A percentile compares a stretch with the other conserved stretches of the same genome.
Conservation (phyloP, 2,797 vertebrate species). For the Girardinus metallicus region DNA sequence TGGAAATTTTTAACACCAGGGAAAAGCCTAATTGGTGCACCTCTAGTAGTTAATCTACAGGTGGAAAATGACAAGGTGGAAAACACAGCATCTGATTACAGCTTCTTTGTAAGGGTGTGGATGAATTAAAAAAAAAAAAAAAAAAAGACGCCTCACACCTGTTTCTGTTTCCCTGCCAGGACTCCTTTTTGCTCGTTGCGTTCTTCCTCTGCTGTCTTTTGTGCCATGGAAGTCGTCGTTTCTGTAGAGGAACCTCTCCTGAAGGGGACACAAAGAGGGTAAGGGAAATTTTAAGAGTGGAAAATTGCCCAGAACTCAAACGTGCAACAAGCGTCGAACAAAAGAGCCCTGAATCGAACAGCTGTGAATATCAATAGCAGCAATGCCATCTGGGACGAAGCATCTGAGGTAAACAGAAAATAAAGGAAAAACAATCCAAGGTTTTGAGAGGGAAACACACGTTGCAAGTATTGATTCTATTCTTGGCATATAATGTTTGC, state of each 20-base stretch:
- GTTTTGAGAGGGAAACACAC: constrained; percentile 53
- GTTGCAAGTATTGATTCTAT: constrained; percentile 59
- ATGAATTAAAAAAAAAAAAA: constrained; percentile 1
- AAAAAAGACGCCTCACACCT: constrained; percentile 51
- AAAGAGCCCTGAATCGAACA: neutral
- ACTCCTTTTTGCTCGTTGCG: constrained; percentile 89
- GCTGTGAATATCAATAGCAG: constrained; percentile 23
- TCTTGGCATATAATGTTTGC: constrained; percentile 69
- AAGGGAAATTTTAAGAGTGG: constrained; percentile 20
- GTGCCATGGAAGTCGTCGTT: constrained; percentile 78
- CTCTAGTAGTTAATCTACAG: constrained; percentile 4
- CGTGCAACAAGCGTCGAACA: constrained; percentile 3
- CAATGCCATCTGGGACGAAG: constrained; percentile 27
- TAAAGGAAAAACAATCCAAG: constrained; percentile 35
- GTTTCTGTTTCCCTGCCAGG: constrained; percentile 80
- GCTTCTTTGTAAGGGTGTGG: constrained; percentile 5
- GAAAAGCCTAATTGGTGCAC: neutral
- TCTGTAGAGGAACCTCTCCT: constrained; percentile 86
- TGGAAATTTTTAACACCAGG: neutral
- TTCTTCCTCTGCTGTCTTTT: constrained; percentile 81
- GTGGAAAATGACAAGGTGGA: neutral
- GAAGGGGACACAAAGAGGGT: constrained; percentile 52
- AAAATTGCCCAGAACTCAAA: constrained; percentile 22
- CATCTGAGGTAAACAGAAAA: constrained; percentile 30
- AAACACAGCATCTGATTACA: neutral